These are phyloP conservation scores for Cochlearius cochlearius DNA, from an alignment of 2,113 vertebrate genomes.

Conservation along the genomic window DNA sequence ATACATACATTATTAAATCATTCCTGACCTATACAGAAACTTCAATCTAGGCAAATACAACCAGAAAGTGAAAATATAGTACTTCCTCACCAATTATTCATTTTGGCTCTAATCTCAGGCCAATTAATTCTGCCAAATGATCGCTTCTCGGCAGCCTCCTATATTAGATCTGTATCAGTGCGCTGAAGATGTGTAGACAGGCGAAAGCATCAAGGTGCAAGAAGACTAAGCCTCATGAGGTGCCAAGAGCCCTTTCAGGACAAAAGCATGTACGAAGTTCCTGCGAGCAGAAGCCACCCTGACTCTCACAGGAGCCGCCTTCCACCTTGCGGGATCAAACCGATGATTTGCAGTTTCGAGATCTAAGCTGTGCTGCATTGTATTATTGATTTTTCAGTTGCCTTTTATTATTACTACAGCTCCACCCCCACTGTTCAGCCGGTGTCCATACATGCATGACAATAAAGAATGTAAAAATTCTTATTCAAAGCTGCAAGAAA, in stretches of 20 bases:
- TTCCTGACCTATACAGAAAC: neutral
- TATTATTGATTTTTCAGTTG: neutral
- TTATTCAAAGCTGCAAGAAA: neutral
- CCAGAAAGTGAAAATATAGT: neutral
- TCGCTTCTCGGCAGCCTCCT: neutral
- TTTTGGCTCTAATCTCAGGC: neutral
- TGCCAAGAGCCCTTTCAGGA: neutral
- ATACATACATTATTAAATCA: neutral
- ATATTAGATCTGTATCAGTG: neutral
- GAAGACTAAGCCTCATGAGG: neutral
- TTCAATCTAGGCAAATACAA: neutral
- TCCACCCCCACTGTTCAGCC: neutral
- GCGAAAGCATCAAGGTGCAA: rapidly evolving
- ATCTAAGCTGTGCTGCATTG: neutral
- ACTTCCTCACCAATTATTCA: neutral
- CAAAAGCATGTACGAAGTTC: neutral
- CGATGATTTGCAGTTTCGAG: neutral
- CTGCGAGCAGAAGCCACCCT: neutral
- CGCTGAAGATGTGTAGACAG: neutral
- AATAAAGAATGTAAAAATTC: neutral
- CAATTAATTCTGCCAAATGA: neutral
- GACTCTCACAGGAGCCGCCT: neutral
- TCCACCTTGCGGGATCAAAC: neutral
- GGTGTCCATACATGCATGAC: neutral
- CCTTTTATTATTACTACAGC: neutral